Percentiles rank a stretch among this genome's conserved stretches.
These are phyloP conservation scores for Drosophila dunni DNA, from an alignment of 1,140 invertebrate species.

Conservation along the genomic window DNA sequence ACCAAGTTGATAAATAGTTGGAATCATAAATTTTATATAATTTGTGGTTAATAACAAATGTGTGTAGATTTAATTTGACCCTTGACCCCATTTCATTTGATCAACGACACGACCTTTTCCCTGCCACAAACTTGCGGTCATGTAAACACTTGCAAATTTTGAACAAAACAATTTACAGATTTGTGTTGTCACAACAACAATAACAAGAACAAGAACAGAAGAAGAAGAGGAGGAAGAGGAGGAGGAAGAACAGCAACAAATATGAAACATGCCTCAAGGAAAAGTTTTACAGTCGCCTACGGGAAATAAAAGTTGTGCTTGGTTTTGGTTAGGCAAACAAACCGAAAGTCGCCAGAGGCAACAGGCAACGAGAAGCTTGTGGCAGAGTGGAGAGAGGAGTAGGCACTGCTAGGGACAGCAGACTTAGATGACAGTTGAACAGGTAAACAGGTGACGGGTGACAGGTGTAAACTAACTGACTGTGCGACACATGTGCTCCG, in stretches of 20 bases:
- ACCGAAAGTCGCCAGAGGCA: constrained; percentile 34
- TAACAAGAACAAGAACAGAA: constrained; percentile 13
- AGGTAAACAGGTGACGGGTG: constrained; percentile 46
- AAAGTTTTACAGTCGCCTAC: constrained; percentile 34
- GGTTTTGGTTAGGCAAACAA: constrained; percentile 49
- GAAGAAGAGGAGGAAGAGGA: constrained; percentile 20
- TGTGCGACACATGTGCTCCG: constrained; percentile 25
- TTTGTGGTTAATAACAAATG: constrained; percentile 18
- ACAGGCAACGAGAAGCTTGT: not conserved
- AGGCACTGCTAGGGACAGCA: not conserved
- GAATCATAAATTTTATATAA: constrained; percentile 16
- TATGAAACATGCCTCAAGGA: constrained; percentile 24
- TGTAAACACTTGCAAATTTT: constrained; percentile 51
- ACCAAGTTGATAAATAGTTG: constrained; percentile 1
- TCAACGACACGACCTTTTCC: constrained; percentile 19
- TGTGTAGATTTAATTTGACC: constrained; percentile 28
- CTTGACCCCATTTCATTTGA: not conserved
- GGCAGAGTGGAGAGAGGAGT: not conserved
- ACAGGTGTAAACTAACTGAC: constrained; percentile 42
- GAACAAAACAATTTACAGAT: constrained; percentile 59
- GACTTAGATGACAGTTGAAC: constrained; percentile 9
- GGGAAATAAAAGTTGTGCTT: constrained; percentile 60
- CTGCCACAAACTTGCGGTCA: constrained; percentile 36
- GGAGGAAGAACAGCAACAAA: constrained; percentile 24
- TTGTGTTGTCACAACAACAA: constrained; percentile 39